Base-by-base conservation (phyloP, 64 coral and sea anemone genomes). In the Dendrophyllia cribrosa region DNA sequence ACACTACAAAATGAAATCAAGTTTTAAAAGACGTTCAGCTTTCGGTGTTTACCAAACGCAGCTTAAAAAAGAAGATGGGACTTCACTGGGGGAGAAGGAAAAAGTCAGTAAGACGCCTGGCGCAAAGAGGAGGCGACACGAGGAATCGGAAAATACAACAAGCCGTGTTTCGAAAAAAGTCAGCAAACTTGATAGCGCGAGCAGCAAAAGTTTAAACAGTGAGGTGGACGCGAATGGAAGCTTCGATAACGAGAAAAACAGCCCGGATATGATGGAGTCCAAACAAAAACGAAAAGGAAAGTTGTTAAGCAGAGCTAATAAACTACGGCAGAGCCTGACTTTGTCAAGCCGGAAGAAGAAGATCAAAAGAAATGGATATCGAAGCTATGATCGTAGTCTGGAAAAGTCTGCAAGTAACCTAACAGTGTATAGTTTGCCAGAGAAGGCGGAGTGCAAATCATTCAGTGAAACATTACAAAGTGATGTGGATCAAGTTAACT, bases 311-410 rank as follows among this genome's bases (percentile, higher is more conserved):
- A 97, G 94, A 52, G 88, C 95, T 51, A 97, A 94, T 21, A 97
- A 68, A 51, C 88, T 97, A 9, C 88, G 95, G 48, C 95, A 88
- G 45, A 97, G 95, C 78, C 89, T 97, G 46, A 81, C 89, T 46
- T 74, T 97, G 60, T 91, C 95, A 5, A 93, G 88, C 25, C 79
- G 90, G 22, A 97, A 91, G 83, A 97, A 71, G 74, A 97, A 94
- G 70, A 59, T 43, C 60, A 60, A 69, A 79, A 88, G 87, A n/a
- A 86, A 87, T 23, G 74, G 44, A 44, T 95, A 83, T 79, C 64
- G 17, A 89, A 95, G 47, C 66, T 95, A 74, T 76, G 87, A 50
- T 58, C 67, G 19, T 17, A 25, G 62, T 59, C 53, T 70, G 26
- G 75, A 59, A 72, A 95, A 61, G 72, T 84, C 80, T 13, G 23